Percentiles rank a stretch among this genome's conserved stretches.
Evolutionary conservation across 2,113 vertebrate genomes (phyloP).

Genomic region (Pangasianodon hypophthalmus): DNA sequence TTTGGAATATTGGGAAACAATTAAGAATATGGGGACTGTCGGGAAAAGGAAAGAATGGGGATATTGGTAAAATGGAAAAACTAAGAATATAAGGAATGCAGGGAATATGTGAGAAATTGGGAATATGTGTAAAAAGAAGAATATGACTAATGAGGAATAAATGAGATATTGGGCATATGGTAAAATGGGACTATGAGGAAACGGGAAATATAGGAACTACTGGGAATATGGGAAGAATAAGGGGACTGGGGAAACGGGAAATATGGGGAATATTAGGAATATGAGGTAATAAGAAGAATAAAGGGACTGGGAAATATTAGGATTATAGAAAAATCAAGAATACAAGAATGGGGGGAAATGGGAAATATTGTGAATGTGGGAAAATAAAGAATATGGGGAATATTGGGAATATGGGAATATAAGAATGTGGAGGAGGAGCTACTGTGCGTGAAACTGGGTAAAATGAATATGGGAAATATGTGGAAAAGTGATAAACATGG

Average conservation of each 20-base stretch:
- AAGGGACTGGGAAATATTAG: neutral
- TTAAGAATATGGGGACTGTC: neutral
- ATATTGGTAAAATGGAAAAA: neutral
- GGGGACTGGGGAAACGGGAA: neutral
- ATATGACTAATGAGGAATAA: neutral
- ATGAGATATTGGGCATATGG: neutral
- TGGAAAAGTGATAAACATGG: neutral
- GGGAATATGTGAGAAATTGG: neutral
- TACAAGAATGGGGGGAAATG: neutral
- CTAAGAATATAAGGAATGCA: neutral
- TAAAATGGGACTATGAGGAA: neutral
- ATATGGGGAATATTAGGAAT: neutral
- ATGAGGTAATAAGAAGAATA: too few species aligned
- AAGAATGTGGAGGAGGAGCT: neutral
- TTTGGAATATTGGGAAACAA: neutral
- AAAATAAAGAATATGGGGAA: neutral
- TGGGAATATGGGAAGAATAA: neutral
- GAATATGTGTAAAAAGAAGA: too few species aligned
- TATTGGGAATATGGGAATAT: neutral
- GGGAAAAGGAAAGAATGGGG: too few species aligned
- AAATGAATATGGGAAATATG: neutral
- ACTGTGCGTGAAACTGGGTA: neutral
- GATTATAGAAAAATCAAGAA: neutral
- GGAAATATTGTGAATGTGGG: neutral
- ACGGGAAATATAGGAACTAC: neutral